A percentile compares a stretch with the other conserved stretches of the same genome.
These are phyloP conservation scores for Itoplectis maculator DNA, from an alignment of 2,888 invertebrate genomes.

Conservation along the genomic window DNA sequence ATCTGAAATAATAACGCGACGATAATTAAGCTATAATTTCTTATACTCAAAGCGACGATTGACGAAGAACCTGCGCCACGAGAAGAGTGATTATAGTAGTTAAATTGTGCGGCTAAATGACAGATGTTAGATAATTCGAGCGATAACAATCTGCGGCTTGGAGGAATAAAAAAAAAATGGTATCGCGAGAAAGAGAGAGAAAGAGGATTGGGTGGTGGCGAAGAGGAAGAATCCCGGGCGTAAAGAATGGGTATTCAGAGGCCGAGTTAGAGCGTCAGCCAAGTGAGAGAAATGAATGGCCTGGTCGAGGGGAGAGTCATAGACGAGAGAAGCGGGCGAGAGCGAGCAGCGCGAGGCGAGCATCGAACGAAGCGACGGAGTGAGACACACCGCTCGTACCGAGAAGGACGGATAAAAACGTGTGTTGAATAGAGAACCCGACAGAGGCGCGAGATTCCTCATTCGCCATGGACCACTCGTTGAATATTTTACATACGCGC, in stretches of 20 bases:
- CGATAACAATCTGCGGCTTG: slow-evolving; percentile 63
- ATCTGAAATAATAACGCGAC: background rate
- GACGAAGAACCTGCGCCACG: slow-evolving; percentile 49
- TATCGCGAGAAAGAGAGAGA: slow-evolving; percentile 7
- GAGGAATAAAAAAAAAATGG: slow-evolving; percentile 42
- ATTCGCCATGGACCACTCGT: slow-evolving; percentile 61
- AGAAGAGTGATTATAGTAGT: slow-evolving; percentile 71
- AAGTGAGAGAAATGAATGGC: slow-evolving; percentile 63
- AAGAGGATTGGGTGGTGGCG: background rate
- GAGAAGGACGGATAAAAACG: slow-evolving; percentile 19
- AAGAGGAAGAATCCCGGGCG: background rate
- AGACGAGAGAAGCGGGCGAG: slow-evolving; percentile 32
- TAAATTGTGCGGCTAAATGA: slow-evolving; percentile 71
- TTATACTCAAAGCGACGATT: too few relatives aligned
- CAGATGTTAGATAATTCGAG: slow-evolving; percentile 67
- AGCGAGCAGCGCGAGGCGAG: slow-evolving; percentile 21
- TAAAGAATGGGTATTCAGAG: slow-evolving; percentile 34
- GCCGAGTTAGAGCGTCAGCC: slow-evolving; percentile 51
- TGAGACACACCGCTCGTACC: background rate
- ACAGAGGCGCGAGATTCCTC: slow-evolving; percentile 64
- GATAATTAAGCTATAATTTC: background rate
- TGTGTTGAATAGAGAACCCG: slow-evolving; percentile 60
- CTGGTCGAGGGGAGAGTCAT: slow-evolving; percentile 56
- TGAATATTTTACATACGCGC: slow-evolving; percentile 34
- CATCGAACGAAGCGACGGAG: background rate